phyloP scores from a whole-genome alignment of 2,888 invertebrate species.

The Idaea straminata region DNA sequence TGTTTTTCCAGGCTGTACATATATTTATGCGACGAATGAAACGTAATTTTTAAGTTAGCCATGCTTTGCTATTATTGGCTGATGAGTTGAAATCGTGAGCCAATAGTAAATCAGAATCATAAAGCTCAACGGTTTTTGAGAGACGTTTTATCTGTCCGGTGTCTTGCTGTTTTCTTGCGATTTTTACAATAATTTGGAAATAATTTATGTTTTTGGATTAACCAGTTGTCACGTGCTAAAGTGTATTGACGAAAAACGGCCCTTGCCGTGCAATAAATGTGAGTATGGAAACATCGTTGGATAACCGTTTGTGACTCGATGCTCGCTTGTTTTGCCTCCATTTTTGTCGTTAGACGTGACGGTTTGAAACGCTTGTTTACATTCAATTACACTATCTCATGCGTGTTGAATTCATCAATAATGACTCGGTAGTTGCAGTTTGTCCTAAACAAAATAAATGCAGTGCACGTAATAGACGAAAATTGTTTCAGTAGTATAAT shows the following conservation, averaged over 20 bases:
- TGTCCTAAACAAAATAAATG: slow-evolving; percentile 12
- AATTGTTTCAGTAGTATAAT: slow-evolving; percentile 52
- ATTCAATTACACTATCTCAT: slow-evolving; percentile 19
- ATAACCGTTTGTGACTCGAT: slow-evolving; percentile 55
- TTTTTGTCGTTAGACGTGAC: slow-evolving; percentile 65
- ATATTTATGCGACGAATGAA: slow-evolving; percentile 33
- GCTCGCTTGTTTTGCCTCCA: slow-evolving; percentile 78
- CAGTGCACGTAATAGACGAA: slow-evolving; percentile 49
- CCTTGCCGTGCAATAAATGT: slow-evolving; percentile 53
- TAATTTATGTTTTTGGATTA: slow-evolving; percentile 41
- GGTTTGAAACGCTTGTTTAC: slow-evolving; percentile 56
- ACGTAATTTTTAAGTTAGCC: slow-evolving; percentile 25
- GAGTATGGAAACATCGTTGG: slow-evolving; percentile 49
- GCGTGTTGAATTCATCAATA: neutral
- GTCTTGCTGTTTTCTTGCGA: slow-evolving; percentile 52
- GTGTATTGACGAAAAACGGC: slow-evolving; percentile 58
- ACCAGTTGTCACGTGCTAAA: slow-evolving; percentile 41
- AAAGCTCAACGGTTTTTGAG: slow-evolving; percentile 72
- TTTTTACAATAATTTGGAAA: slow-evolving; percentile 46
- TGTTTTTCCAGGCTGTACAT: too few relatives aligned
- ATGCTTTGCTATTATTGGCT: slow-evolving; percentile 48
- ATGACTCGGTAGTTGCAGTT: slow-evolving; percentile 14
- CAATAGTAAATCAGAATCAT: slow-evolving; percentile 63
- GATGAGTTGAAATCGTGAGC: slow-evolving; percentile 26
- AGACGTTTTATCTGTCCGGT: slow-evolving; percentile 61